Percentiles rank a stretch among this genome's conserved stretches.
Evolutionary conservation across 2,113 vertebrate genomes (phyloP).

Genomic region (Hyla sarda): DNA sequence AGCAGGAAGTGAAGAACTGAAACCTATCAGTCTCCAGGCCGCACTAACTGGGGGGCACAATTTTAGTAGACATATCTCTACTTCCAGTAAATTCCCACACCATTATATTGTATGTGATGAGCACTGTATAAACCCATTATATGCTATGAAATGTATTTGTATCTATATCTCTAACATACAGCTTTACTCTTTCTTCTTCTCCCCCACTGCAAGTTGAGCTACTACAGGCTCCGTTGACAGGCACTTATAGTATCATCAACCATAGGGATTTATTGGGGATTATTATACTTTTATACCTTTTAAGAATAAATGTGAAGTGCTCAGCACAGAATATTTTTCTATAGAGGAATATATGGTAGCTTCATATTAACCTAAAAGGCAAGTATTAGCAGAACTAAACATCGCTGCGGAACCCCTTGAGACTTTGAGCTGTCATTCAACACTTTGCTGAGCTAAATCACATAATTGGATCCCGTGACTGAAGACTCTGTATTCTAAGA

Average conservation of each 20-base stretch:
- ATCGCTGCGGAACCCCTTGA: not conserved
- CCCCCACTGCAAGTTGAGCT: not conserved
- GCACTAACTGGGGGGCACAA: no score
- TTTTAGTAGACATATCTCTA: no score
- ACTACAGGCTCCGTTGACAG: not conserved
- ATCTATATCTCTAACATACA: not conserved
- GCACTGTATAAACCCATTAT: not conserved
- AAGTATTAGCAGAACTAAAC: not conserved
- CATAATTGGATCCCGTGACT: slow-evolving; percentile 31
- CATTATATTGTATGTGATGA: not conserved
- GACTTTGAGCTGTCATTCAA: slow-evolving; percentile 6
- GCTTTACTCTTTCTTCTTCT: not conserved
- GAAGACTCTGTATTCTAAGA: slow-evolving; percentile 34
- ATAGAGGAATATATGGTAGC: not conserved
- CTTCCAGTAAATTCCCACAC: not conserved
- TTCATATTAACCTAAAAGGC: not conserved
- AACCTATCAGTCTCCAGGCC: no score
- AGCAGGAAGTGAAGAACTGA: no score
- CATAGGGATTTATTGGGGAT: not conserved
- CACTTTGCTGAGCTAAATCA: slow-evolving; percentile 21
- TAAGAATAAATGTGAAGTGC: not conserved
- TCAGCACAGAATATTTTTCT: not conserved
- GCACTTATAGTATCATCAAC: not conserved
- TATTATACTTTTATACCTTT: not conserved
- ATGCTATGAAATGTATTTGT: not conserved